These are phyloP conservation scores for Fundulus diaphanus DNA, from an alignment of 2,797 vertebrate species.

Conservation along the genomic window DNA sequence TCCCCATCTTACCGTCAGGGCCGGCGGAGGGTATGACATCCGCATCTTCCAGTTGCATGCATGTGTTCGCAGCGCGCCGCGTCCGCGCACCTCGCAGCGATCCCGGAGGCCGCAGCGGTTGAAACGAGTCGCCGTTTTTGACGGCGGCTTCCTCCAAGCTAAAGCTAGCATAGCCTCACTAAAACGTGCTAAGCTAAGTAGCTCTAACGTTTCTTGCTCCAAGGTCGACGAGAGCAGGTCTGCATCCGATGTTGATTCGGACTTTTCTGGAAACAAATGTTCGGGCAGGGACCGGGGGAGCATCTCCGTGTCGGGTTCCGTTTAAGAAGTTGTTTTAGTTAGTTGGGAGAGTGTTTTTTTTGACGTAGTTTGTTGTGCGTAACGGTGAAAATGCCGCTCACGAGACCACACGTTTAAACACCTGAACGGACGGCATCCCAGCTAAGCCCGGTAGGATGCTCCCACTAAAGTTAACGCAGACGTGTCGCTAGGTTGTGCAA, in stretches of 20 bases:
- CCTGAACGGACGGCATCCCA: not conserved
- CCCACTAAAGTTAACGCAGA: not conserved
- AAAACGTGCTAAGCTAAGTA: constrained; percentile 46
- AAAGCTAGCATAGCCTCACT: constrained; percentile 39
- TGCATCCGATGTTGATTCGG: constrained; percentile 24
- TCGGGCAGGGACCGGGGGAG: accelerated
- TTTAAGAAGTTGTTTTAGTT: not conserved
- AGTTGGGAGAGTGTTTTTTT: not conserved
- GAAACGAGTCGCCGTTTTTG: not conserved
- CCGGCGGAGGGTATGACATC: constrained; percentile 74
- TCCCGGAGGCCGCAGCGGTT: accelerated
- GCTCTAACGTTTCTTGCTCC: constrained; percentile 43
- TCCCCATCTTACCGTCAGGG: constrained; percentile 79
- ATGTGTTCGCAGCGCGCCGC: accelerated
- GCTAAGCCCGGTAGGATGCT: not conserved
- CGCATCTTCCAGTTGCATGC: not conserved
- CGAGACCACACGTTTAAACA: not conserved
- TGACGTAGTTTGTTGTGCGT: not conserved
- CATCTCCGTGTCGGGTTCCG: too few relatives aligned
- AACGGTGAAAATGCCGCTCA: not conserved
- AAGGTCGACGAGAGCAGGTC: constrained; percentile 73
- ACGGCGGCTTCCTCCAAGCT: constrained; percentile 20
- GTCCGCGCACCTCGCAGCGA: not conserved
- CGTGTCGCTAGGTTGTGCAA: too few relatives aligned
- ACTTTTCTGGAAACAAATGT: not conserved